Conservation (phyloP, 2,888 invertebrate species). For the Drosophila sordidapex region DNA sequence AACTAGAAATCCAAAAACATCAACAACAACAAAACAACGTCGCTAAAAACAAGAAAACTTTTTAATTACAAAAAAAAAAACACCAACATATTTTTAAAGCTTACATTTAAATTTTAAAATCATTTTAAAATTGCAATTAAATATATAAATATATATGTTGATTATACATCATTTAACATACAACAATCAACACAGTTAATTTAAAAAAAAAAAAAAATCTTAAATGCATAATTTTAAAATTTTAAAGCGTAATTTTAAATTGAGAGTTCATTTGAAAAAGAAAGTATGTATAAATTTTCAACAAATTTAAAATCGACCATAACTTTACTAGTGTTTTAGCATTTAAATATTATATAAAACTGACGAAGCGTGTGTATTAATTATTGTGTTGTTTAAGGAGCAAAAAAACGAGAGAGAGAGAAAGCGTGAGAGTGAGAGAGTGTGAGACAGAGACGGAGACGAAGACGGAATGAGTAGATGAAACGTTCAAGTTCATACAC, state of each 20-base stretch:
- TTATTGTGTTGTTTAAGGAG: conserved; percentile 76
- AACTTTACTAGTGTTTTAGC: conserved; percentile 71
- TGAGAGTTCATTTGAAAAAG: conserved; percentile 61
- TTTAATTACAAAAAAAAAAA: conserved; percentile 50
- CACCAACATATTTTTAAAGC: conserved; percentile 47
- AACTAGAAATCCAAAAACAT: conserved; percentile 48
- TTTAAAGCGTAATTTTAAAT: conserved; percentile 69
- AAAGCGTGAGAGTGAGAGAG: conserved; percentile 16
- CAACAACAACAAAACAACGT: conserved; percentile 65
- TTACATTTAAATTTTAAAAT: conserved; percentile 52
- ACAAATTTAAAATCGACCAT: conserved; percentile 50
- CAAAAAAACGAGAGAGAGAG: conserved; percentile 29
- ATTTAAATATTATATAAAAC: conserved; percentile 77
- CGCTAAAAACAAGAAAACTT: conserved; percentile 79
- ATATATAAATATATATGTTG: conserved; percentile 41
- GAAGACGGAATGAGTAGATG: conserved; percentile 37
- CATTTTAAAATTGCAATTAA: conserved; percentile 61
- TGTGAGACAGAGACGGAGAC: conserved; percentile 6
- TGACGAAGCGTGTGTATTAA: conserved; percentile 83
- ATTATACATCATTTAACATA: conserved; percentile 58
- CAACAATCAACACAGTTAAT: conserved; percentile 51
- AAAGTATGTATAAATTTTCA: conserved; percentile 48
- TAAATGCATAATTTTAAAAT: conserved; percentile 68
- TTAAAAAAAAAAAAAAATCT: conserved; percentile 54
- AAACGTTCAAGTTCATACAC: conserved; percentile 52